These are phyloP conservation scores for Luscinia luscinia DNA, from an alignment of 2,797 vertebrate species.

Conservation along the genomic window DNA sequence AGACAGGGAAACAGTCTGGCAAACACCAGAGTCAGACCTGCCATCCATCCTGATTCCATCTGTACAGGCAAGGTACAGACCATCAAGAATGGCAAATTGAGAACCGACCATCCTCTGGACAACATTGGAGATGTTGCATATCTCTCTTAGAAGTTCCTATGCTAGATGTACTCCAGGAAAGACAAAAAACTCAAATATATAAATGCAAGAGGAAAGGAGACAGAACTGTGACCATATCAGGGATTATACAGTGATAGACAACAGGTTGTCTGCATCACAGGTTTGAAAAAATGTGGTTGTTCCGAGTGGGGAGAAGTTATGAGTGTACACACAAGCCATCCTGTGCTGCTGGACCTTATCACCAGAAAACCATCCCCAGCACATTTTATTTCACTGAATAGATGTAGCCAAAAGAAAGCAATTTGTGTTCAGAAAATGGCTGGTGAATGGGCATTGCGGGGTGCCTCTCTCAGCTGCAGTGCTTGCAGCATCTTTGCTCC, in stretches of 20 bases:
- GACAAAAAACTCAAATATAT: neutral
- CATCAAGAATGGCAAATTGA: neutral
- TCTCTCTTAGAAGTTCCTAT: neutral
- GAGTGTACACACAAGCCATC: neutral
- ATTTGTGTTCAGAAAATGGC: neutral
- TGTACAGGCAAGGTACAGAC: neutral
- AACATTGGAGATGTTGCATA: neutral
- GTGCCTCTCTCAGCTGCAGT: neutral
- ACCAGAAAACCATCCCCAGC: neutral
- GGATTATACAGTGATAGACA: neutral
- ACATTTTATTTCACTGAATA: neutral
- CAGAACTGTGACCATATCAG: neutral
- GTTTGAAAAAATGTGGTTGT: neutral
- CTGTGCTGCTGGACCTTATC: neutral
- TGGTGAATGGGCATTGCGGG: rapidly evolving
- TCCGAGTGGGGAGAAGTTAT: rapidly evolving
- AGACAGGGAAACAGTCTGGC: neutral
- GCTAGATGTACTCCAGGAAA: neutral
- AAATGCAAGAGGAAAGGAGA: neutral
- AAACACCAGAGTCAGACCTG: neutral
- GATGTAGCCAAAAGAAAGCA: neutral
- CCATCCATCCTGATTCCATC: neutral
- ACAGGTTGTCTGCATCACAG: neutral
- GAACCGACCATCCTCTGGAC: rapidly evolving
- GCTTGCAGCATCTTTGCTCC: neutral